Conservation (phyloP, 1,140 invertebrate genomes). For the Brachionus paranguensis region DNA sequence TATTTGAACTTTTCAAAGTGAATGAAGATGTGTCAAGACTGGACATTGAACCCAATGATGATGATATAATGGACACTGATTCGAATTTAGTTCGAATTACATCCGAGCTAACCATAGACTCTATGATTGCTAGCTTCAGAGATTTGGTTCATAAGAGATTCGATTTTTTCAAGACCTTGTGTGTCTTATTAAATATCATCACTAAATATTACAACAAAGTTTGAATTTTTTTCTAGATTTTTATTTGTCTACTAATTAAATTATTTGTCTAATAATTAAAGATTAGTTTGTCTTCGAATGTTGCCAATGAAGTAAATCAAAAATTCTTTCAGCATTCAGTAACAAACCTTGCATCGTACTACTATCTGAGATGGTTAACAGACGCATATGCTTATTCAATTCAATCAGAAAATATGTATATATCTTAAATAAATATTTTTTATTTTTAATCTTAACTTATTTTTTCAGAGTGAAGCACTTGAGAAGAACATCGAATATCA, state of each 20-base stretch:
- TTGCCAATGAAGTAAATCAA: not conserved
- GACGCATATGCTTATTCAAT: not conserved
- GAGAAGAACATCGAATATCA: not conserved
- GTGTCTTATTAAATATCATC: not conserved
- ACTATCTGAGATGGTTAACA: not conserved
- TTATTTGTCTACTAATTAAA: too few relatives aligned
- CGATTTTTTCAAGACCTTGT: constrained; percentile 9
- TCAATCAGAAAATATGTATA: not conserved
- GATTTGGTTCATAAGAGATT: not conserved
- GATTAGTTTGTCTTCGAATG: not conserved
- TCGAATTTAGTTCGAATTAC: not conserved
- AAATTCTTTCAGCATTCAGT: not conserved
- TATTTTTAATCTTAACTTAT: not conserved
- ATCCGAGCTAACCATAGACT: not conserved
- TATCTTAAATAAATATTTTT: too few relatives aligned
- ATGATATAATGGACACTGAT: constrained; percentile 4
- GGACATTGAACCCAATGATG: not conserved
- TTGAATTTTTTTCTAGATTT: not conserved
- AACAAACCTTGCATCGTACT: not conserved
- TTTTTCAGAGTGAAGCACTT: not conserved
- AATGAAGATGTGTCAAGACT: not conserved
- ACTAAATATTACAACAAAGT: not conserved
- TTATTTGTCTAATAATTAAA: too few relatives aligned
- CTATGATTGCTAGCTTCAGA: not conserved
- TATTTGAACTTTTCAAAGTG: constrained; percentile 17